Evolutionary conservation across 2,113 vertebrate species (phyloP).

Genomic region (Symphodus melops): DNA sequence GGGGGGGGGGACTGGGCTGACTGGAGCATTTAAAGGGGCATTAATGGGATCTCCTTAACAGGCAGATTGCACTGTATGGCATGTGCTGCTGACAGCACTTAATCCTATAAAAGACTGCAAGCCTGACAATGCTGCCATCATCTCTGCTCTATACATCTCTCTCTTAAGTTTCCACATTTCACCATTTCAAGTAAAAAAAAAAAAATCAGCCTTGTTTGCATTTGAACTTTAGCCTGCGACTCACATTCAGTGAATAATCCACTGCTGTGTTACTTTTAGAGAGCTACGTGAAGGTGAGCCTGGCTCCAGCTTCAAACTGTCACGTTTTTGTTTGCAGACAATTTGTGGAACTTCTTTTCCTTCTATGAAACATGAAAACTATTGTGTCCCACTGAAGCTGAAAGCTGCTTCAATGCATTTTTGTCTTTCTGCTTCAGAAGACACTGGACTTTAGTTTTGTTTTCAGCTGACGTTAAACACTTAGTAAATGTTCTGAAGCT

Average conservation of each 20-base stretch:
- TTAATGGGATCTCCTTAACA: constrained; percentile 36
- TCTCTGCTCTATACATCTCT: neutral
- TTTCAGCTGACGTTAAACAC: neutral
- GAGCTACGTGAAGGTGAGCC: neutral
- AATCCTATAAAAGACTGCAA: constrained; percentile 38
- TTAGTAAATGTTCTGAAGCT: neutral
- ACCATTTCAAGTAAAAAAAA: neutral
- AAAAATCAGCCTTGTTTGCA: no score
- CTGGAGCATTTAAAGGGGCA: constrained; percentile 25
- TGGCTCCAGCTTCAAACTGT: neutral
- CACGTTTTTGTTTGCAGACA: neutral
- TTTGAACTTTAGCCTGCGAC: no score
- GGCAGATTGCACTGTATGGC: constrained; percentile 42
- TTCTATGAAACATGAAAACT: neutral
- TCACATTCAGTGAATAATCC: neutral
- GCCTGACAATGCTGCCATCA: neutral
- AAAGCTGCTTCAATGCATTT: neutral
- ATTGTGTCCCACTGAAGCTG: neutral
- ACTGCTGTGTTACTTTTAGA: neutral
- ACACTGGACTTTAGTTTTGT: no score
- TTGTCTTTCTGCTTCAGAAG: neutral
- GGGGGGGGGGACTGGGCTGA: constrained; percentile 20
- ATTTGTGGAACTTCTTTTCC: neutral
- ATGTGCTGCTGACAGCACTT: constrained; percentile 36
- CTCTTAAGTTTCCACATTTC: neutral